A percentile compares a stretch with the other conserved stretches of the same genome.
phyloP scores from a whole-genome alignment of 2,888 invertebrate species.

The Leptinotarsa rubiginosa region DNA sequence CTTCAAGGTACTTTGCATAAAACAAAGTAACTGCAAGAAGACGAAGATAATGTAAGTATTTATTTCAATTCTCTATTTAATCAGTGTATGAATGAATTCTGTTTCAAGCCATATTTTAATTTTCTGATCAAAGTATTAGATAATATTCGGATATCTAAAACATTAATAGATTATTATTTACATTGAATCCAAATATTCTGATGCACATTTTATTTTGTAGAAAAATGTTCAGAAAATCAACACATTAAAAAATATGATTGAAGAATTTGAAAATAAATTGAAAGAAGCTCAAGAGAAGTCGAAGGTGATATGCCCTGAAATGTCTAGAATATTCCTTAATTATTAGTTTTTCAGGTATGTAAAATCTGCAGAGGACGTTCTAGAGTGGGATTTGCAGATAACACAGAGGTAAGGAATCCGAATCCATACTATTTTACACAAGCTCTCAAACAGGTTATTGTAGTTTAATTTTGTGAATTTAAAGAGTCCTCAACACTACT shows the following conservation, averaged over 20 bases:
- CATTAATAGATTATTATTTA: not conserved
- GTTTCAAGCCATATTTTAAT: too few relatives aligned
- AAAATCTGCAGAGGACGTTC: constrained; percentile 49
- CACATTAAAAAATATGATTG: constrained; percentile 51
- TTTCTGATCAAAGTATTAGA: not conserved
- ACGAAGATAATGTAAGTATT: constrained; percentile 48
- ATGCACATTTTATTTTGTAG: constrained; percentile 26
- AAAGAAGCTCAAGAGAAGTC: constrained; percentile 47
- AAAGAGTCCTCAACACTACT: too few relatives aligned
- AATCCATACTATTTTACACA: too few relatives aligned
- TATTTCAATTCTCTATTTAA: too few relatives aligned
- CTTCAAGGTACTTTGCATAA: constrained; percentile 47
- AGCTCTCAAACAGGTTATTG: too few relatives aligned
- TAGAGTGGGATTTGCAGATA: constrained; percentile 50
- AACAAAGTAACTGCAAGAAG: constrained; percentile 45
- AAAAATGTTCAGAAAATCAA: constrained; percentile 51
- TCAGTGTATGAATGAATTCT: too few relatives aligned
- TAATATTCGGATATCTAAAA: not conserved
- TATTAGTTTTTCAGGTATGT: constrained; percentile 46
- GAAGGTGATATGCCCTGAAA: constrained; percentile 40
- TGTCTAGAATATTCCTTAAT: constrained; percentile 10
- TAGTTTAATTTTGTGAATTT: too few relatives aligned
- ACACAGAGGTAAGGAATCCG: constrained; percentile 41
- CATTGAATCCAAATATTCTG: not conserved
- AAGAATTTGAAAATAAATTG: constrained; percentile 49